These are phyloP conservation scores for Mactra quadrangularis DNA, from an alignment of 1,140 invertebrate genomes.

Conservation along the genomic window DNA sequence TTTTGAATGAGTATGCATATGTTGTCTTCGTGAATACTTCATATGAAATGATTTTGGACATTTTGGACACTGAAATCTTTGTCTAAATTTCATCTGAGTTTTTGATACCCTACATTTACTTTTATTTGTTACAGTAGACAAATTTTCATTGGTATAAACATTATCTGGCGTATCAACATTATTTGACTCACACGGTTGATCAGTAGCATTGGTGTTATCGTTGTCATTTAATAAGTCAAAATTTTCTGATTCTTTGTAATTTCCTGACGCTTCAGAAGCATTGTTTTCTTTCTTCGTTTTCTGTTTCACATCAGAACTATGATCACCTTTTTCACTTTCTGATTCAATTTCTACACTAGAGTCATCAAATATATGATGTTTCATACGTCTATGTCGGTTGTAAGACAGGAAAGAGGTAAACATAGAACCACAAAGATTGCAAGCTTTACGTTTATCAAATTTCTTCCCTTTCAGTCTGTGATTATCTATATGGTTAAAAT, in stretches of 20 bases:
- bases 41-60: constrained; percentile 22
- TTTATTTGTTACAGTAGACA: too few relatives aligned
- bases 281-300: background rate
- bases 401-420: background rate
- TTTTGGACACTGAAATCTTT: constrained; percentile 10
- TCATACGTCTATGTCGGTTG: constrained; percentile 4
- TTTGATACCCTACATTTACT: background rate
- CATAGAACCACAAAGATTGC: constrained; percentile 9
- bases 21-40: constrained; percentile 14
- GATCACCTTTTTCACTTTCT: background rate
- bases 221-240: too few relatives aligned
- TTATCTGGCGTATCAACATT: background rate
- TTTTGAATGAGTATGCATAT: background rate
- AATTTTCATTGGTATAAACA: too few relatives aligned
- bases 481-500: constrained; percentile 26
- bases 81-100: background rate
- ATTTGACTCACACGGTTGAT: background rate
- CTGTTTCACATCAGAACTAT: too few relatives aligned
- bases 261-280: too few relatives aligned
- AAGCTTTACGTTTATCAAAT: background rate
- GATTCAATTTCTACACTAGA: background rate
- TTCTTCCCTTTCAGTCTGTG: background rate
- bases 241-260: too few relatives aligned
- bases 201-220: too few relatives aligned
- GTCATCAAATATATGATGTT: constrained; percentile 2